Base-by-base conservation (phyloP, 2,888 invertebrate species). In the Patella pellucida region DNA sequence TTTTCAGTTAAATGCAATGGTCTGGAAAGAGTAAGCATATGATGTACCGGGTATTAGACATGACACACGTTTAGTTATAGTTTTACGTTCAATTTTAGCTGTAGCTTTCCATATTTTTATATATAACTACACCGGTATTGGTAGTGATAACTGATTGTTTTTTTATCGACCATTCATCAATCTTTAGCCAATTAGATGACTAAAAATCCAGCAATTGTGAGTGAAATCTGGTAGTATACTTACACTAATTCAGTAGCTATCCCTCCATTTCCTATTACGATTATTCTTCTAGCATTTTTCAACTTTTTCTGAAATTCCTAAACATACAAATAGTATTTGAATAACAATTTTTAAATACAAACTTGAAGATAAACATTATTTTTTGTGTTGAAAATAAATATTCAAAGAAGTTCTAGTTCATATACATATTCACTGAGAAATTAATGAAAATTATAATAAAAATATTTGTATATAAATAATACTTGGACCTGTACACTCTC, bases 261-360 rank as follows among this genome's bases (percentile, higher is more conserved):
- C 16, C 99, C 99, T 52, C 99, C 99, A 93, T 99, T 99, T 12
- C 99, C 99, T 72, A 99, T 94, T 69, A 99, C 93, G 0, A 96
- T 91, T 86, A 99, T 93, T 90, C 93, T 94, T 69, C 93, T 93
- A 0, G 97, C 94, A 75, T 92, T 91, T 75, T 92, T 91, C 14
- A 99, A 91, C 88, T 93, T 94, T 51, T 93, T 90, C 85, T 96
- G 94, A 87, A 98, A 95, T 78, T 94, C 93, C 86, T 88, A 74
- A n/a, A 76, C 71, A 73, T 41, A 41, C 9, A 41, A 41, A 41
- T 41, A 31, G 5, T 31, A 41, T 41, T 41, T 41, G 1, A 41
- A 41, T 41, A 1, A 41, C 41, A 41, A 41, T 41, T 41, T 41
- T 41, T 9, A 41, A 27, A n/a, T 19, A 74, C 19, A 69, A 54